Conservation (phyloP, 2,113 vertebrate species). For the Muntiacus muntjak region DNA sequence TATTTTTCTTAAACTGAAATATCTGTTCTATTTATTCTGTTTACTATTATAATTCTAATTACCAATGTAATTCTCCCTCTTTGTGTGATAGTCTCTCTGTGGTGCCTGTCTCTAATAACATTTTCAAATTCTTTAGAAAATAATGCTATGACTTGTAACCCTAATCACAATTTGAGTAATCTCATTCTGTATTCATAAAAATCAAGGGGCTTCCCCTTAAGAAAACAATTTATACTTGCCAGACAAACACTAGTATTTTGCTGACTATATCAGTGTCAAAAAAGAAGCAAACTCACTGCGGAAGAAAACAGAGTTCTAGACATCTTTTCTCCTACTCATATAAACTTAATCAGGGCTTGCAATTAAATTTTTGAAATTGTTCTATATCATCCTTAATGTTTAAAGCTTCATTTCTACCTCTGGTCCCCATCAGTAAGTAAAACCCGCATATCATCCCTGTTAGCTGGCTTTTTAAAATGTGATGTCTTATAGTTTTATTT, state of each 20-base stretch:
- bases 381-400: constrained; percentile 61
- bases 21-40: not conserved
- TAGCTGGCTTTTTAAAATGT: constrained; percentile 60
- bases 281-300: constrained; percentile 63
- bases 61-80: not conserved
- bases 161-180: constrained; percentile 56
- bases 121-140: constrained; percentile 65
- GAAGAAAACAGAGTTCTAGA: constrained; percentile 54
- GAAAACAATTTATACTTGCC: constrained; percentile 60
- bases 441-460: constrained; percentile 52
- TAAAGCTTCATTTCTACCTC: constrained; percentile 64
- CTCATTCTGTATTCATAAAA: constrained; percentile 55
- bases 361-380: constrained; percentile 80
- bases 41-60: not conserved
- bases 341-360: constrained; percentile 72
- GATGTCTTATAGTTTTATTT: constrained; percentile 75
- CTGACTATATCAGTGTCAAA: constrained; percentile 49
- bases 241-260: constrained; percentile 41
- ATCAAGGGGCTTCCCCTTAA: constrained; percentile 54
- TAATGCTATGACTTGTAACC: constrained; percentile 45
- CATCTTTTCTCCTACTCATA: constrained; percentile 70
- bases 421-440: constrained; percentile 51
- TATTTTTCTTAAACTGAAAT: not conserved
- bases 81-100: not conserved
- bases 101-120: not conserved